These are phyloP conservation scores for Thermophis baileyi DNA, from an alignment of 2,113 vertebrate genomes.

Conservation along the genomic window DNA sequence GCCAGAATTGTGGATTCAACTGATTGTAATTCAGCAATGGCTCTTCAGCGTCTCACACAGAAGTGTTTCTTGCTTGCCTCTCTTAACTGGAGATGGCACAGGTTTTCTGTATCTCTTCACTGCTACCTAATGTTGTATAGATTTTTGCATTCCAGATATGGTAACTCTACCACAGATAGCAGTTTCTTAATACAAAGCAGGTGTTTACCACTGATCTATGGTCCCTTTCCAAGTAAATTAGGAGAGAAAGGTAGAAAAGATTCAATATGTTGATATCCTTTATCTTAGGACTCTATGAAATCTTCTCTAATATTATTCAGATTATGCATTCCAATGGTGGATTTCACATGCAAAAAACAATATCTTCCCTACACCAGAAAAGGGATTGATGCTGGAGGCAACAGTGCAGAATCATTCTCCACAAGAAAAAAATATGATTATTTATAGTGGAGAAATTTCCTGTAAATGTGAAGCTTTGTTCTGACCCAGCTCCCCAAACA, in stretches of 20 bases:
- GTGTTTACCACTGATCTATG: neutral
- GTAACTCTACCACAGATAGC: neutral
- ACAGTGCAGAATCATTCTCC: neutral
- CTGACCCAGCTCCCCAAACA: too few species aligned
- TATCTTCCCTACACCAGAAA: neutral
- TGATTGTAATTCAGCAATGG: neutral
- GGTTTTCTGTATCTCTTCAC: neutral
- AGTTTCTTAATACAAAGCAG: neutral
- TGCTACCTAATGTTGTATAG: neutral
- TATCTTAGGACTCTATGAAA: neutral
- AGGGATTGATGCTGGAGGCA: neutral
- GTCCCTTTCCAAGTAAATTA: neutral
- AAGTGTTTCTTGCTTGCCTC: neutral
- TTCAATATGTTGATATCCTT: neutral
- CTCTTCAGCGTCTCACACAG: neutral
- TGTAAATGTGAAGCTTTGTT: neutral
- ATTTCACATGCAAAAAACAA: neutral
- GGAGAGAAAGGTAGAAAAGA: neutral
- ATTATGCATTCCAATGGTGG: neutral
- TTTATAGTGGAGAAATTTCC: neutral
- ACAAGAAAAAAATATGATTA: neutral
- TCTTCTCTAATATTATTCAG: neutral
- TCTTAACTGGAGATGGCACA: neutral
- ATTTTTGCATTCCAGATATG: neutral
- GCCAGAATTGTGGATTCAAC: neutral